phyloP scores from a whole-genome alignment of 2,113 vertebrate species.

The Herpetotheres cachinnans region DNA sequence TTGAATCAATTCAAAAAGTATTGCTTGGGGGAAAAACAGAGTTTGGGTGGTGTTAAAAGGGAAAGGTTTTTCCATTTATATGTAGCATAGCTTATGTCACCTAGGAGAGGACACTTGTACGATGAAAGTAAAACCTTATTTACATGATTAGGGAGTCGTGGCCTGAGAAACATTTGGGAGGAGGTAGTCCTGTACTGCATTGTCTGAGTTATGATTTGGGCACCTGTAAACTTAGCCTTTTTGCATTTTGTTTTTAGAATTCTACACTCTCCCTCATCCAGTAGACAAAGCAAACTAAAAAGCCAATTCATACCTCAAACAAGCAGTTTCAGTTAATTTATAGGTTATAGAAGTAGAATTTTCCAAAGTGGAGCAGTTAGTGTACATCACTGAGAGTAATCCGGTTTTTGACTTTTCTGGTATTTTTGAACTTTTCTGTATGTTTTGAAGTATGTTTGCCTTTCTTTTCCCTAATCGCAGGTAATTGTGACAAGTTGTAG shows the following conservation, averaged over 20 bases:
- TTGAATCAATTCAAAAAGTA: background rate
- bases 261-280: background rate
- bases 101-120: background rate
- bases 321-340: background rate
- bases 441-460: background rate
- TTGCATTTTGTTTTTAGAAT: background rate
- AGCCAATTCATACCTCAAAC: background rate
- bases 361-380: background rate
- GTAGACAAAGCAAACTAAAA: background rate
- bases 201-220: background rate
- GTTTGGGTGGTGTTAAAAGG: background rate
- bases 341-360: background rate
- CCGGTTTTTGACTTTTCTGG: background rate
- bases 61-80: background rate
- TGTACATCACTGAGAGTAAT: background rate
- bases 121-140: background rate
- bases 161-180: background rate
- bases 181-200: background rate
- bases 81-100: background rate
- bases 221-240: background rate
- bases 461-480: background rate
- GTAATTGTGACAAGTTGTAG: slow-evolving; percentile 9
- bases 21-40: background rate
- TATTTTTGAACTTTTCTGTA: background rate
- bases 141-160: background rate